phyloP scores from a whole-genome alignment of 2,888 invertebrate genomes.

The Machimus rusticus region DNA sequence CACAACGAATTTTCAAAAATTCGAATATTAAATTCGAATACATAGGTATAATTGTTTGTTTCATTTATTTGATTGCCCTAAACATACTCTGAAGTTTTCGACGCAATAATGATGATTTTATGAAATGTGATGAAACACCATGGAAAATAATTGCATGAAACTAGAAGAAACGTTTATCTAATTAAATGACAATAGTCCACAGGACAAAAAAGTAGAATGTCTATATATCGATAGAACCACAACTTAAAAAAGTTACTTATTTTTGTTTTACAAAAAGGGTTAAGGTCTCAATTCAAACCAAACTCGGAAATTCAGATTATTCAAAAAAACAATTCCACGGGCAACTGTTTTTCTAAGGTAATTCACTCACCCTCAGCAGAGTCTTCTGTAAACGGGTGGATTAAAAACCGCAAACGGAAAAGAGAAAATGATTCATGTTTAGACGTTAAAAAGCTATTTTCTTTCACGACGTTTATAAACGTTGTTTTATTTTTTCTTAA shows the following conservation, averaged over 20 bases:
- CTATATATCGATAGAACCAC: constrained; percentile 6
- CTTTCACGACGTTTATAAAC: background rate
- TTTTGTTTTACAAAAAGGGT: background rate
- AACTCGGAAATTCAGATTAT: constrained; percentile 6
- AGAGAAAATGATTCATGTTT: constrained; percentile 34
- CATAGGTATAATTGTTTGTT: no score
- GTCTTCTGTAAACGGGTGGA: constrained; percentile 56
- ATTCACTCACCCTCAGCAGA: constrained; percentile 62
- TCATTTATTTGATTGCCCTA: no score
- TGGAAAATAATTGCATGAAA: background rate
- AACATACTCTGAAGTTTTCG: background rate
- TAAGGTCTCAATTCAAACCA: background rate
- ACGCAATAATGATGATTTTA: background rate
- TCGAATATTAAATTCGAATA: no score
- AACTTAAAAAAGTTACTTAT: background rate
- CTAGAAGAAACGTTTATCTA: background rate
- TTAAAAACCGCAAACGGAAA: constrained; percentile 38
- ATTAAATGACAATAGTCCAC: background rate
- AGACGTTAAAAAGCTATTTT: background rate
- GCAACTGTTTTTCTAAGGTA: constrained; percentile 19
- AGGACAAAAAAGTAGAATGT: constrained; percentile 4
- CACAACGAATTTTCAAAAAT: no score
- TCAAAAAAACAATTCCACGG: constrained; percentile 26
- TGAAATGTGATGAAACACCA: constrained; percentile 18
- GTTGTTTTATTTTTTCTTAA: background rate